Base-by-base conservation (phyloP, 2,113 vertebrate species). In the Sebastes schlegelii region DNA sequence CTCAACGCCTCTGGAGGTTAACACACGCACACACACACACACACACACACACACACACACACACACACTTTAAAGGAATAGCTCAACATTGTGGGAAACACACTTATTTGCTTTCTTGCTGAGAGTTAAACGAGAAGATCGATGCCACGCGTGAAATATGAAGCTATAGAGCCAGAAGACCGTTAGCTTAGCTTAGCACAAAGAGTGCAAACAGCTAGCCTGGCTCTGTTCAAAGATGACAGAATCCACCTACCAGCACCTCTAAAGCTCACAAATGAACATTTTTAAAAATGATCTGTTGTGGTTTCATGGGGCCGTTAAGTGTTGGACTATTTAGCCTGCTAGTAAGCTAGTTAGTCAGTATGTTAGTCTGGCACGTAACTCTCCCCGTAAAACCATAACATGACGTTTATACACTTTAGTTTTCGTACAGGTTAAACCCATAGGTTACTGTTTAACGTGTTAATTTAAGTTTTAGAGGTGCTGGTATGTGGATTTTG, bases 1-100 rank as follows among this genome's bases (percentile, higher is more conserved):
- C 73, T 62, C 49, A 17, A n/a, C 5, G 71, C 70, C 81, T 64
- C 86, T 23, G 46, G 52, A 84, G 74, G 85, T 84, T 75, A 79
- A 80, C 23, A 66, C 69, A 76, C 76, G 0, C 63, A 26, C 26
- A 52, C 64, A 45, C 68, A 46, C 43, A 48, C 45, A 57, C 26
- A 26, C 26, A 69, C n/a, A n/a, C n/a, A n/a, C n/a, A n/a, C n/a
- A n/a, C n/a, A 80, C 23, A 66, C 74, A 77, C 17, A 58, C 68
- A 69, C 75, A 0, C 71, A 23, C 23, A 42, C 63, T 46, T 57
- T 42, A 62, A 65, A 80, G 49, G 34, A 49, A 34, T 5, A 51
- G n/a, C 63, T 69, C 0, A 4, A 52, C 52, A 66, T 60, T 67
- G 43, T 57, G n/a, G 46, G 23, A 52, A 61, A 51, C 40, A 48